Evolutionary conservation across 2,888 invertebrate species (phyloP).

Genomic region (Gandaritis pyraliata): DNA sequence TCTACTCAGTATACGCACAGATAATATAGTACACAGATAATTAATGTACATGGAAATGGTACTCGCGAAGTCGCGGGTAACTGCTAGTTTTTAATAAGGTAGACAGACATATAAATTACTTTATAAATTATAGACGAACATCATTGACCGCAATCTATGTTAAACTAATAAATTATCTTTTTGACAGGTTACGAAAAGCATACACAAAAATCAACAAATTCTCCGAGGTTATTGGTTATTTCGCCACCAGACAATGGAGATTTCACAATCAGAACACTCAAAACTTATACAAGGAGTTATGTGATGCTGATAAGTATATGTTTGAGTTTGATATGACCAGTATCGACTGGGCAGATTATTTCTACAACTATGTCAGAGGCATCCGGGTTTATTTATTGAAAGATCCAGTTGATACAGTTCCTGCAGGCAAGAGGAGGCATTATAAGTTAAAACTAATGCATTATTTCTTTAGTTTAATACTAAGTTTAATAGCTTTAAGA

Average conservation of each 20-base stretch:
- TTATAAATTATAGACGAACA: too few species aligned
- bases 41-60: too few species aligned
- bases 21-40: too few species aligned
- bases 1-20: too few species aligned
- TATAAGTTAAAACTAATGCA: constrained; percentile 54
- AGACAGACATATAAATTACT: too few species aligned
- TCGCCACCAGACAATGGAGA: constrained; percentile 89
- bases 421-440: constrained; percentile 80
- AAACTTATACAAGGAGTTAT: constrained; percentile 80
- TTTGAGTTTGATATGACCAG: constrained; percentile 87
- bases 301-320: constrained; percentile 81
- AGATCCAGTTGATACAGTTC: constrained; percentile 88
- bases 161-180: neutral
- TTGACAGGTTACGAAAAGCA: constrained; percentile 87
- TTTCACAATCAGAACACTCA: constrained; percentile 86
- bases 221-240: constrained; percentile 88
- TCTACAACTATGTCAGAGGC: constrained; percentile 88
- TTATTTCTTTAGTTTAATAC: constrained; percentile 49
- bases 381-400: constrained; percentile 89
- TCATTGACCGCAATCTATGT: too few species aligned
- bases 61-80: too few species aligned
- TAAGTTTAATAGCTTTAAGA: constrained; percentile 49
- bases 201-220: constrained; percentile 90
- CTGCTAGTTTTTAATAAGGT: too few species aligned
- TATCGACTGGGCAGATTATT: constrained; percentile 88